Conservation (phyloP, 2,797 vertebrate genomes). For the Paratrypauchen microcephalus region DNA sequence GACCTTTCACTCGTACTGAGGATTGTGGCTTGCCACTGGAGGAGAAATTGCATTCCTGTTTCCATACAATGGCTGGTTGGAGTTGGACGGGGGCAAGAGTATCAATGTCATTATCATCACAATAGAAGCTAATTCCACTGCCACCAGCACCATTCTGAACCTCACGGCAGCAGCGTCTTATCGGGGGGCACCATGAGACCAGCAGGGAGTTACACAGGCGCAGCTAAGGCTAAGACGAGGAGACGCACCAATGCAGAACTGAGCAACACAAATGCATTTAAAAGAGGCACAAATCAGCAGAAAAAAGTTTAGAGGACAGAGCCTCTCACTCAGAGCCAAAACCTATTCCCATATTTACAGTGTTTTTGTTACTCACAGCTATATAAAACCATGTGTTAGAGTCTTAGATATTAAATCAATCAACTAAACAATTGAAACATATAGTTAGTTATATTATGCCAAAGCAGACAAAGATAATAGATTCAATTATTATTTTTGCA, state of each 20-base stretch:
- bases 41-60: constrained; percentile 84
- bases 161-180: constrained; percentile 74
- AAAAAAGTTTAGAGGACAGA: constrained; percentile 44
- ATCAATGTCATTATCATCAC: constrained; percentile 85
- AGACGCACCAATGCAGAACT: constrained; percentile 35
- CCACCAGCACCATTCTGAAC: constrained; percentile 72
- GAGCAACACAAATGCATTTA: constrained; percentile 28
- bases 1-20: constrained; percentile 79
- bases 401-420: neutral
- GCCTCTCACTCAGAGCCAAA: constrained; percentile 21
- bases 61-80: constrained; percentile 78
- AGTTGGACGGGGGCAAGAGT: constrained; percentile 79
- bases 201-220: constrained; percentile 52
- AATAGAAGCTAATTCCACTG: constrained; percentile 83
- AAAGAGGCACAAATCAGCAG: constrained; percentile 49
- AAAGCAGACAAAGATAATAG: neutral
- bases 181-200: constrained; percentile 77
- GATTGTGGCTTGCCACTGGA: constrained; percentile 75
- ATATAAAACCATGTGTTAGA: neutral
- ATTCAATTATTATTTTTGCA: neutral
- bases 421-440: neutral
- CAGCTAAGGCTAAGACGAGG: constrained; percentile 27
- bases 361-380: neutral
- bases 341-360: neutral
- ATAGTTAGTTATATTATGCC: neutral